Evolutionary conservation across 2,797 vertebrate genomes (phyloP).

Genomic region (Nothura maculosa): DNA sequence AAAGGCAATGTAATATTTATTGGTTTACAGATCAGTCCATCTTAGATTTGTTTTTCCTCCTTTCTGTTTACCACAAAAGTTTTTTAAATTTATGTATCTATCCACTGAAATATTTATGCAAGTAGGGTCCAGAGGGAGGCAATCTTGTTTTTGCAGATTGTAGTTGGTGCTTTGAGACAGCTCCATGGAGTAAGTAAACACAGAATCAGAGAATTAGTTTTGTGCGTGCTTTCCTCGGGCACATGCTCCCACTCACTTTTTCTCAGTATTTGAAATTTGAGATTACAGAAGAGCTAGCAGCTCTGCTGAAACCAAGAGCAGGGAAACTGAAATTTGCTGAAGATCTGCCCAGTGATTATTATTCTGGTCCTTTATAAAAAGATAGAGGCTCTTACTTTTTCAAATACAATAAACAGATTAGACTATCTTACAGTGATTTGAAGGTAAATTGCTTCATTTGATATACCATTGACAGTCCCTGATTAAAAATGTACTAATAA

Average conservation of each 20-base stretch:
- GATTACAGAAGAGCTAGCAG: slow-evolving; percentile 6
- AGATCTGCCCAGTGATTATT: slow-evolving; percentile 27
- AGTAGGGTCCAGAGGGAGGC: slow-evolving; percentile 50
- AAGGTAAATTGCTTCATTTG: slow-evolving; percentile 59
- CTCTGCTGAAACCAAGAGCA: slow-evolving; percentile 17
- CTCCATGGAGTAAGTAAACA: slow-evolving; percentile 50
- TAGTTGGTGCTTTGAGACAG: slow-evolving; percentile 57
- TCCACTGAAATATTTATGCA: slow-evolving; percentile 68
- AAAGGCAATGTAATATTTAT: slow-evolving; percentile 67
- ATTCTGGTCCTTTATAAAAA: slow-evolving; percentile 36
- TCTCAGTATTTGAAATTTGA: slow-evolving; percentile 43
- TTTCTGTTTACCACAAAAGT: slow-evolving; percentile 44
- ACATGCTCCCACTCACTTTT: not conserved
- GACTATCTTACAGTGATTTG: slow-evolving; percentile 55
- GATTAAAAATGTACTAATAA: slow-evolving; percentile 27
- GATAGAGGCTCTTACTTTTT: slow-evolving; percentile 13
- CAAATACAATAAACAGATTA: slow-evolving; percentile 47
- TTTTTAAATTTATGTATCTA: slow-evolving; percentile 49
- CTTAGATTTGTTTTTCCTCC: slow-evolving; percentile 13
- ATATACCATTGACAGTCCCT: slow-evolving; percentile 29
- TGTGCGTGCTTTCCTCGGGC: slow-evolving; percentile 3
- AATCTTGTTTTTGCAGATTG: slow-evolving; percentile 68
- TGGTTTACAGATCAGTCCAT: slow-evolving; percentile 59
- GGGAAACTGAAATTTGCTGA: not conserved
- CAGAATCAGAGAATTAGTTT: slow-evolving; percentile 66